Base-by-base conservation (phyloP, 2,888 invertebrate species). In the Mythimna impura region DNA sequence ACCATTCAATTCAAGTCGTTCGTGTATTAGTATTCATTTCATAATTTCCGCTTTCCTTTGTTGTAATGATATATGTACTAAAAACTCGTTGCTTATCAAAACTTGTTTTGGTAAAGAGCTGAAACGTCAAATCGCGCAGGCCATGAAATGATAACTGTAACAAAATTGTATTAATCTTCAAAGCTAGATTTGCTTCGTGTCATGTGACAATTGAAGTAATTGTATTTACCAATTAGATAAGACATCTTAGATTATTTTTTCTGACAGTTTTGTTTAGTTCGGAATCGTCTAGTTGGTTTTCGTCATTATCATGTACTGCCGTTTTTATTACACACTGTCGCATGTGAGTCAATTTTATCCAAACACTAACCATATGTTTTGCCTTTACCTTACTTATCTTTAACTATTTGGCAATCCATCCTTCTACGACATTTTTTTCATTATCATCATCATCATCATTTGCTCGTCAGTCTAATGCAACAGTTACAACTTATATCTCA, bases 21-120 rank as follows among this genome's bases (percentile, higher is more conserved):
- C 30, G n/a, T 8, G 22, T 62, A 77, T 78, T 82, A 55, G 43
- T 65, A 77, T 79, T 66, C 78, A 71, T 58, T 55, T 20, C 64
- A 60, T 61, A 82, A 57, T 82, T 78, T 76, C 65, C 79, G 64
- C 61, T 82, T 82, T 71, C 67, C 72, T 62, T 82, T 78, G 64
- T 78, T 71, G 20, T 78, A 61, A 82, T 71, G 58, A 54, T 73
- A 40, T 55, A 58, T 50, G n/a, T 52, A 61, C 54, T 64, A 14
- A 65, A 81, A 76, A 84, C 70, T 71, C 10, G 67, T 80, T 69
- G 61, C 55, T 71, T 63, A 71, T 76, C 66, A 65, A 54, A 64
- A 63, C 63, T 52, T 2, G 69, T 22, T 64, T 77, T 54, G 22
- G 7, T 76, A 43, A 17, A 47, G 25, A 58, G n/a, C n/a, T 20